These are phyloP conservation scores for Rotaria magnacalcarata DNA, from an alignment of 2,888 invertebrate species.

Conservation along the genomic window DNA sequence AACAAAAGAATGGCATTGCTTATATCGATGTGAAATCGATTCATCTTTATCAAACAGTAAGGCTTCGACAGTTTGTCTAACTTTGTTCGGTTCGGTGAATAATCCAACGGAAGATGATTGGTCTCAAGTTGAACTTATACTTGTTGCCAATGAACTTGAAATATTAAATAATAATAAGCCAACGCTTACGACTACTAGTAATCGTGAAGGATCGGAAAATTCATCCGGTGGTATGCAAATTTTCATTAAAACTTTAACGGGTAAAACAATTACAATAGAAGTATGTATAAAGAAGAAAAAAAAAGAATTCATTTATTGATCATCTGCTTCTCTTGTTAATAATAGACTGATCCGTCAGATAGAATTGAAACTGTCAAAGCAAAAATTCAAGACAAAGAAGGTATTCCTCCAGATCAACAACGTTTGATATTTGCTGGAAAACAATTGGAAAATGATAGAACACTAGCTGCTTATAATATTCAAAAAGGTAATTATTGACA, in stretches of 20 bases:
- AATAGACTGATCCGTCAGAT: conserved; percentile 63
- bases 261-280: not conserved
- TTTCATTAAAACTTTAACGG: not conserved
- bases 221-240: not conserved
- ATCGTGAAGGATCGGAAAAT: not conserved
- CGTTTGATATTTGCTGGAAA: conserved; percentile 69
- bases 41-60: not conserved
- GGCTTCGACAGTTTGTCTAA: not conserved
- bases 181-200: not conserved
- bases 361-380: conserved; percentile 60
- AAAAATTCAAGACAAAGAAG: conserved; percentile 84
- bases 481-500: conserved; percentile 59
- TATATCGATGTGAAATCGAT: conserved; percentile 32
- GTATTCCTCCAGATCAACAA: conserved; percentile 81
- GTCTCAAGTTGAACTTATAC: not conserved
- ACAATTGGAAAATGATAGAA: conserved; percentile 66
- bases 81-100: not conserved
- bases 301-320: no score
- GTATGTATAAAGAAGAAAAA: not conserved
- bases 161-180: not conserved
- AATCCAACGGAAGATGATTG: conserved; percentile 33
- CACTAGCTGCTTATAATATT: conserved; percentile 66
- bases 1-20: conserved; percentile 23
- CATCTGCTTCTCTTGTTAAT: not conserved
- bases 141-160: conserved; percentile 14